Base-by-base conservation (phyloP, 1,140 invertebrate species). In the Chelonus insularis region DNA sequence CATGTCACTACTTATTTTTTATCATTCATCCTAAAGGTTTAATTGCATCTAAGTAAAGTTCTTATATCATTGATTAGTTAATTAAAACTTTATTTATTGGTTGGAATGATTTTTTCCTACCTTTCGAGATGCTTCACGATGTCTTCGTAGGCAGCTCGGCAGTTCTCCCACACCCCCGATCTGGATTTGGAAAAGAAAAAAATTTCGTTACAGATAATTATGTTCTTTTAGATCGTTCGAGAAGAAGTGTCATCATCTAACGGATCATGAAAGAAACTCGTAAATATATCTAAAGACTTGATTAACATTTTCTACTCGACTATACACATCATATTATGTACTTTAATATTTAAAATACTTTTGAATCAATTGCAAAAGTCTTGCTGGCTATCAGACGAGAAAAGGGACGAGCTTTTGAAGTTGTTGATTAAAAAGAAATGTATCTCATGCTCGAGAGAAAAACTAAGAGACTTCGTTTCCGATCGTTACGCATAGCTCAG, bases 121-220 rank as follows among this genome's bases (percentile, higher is more conserved):
- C 93, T 91, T 87, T 94, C 92, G 72, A 94, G 86, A 77, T 94
- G 92, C 85, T 94, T 95, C 51, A 94, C 92, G 78, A 94, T 93
- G 82, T 95, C 92, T 83, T 95, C 93, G 80, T 94, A 95, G 71
- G 92, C 92, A 66, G 92, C 92, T 79, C 92, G 87, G 84, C 93
- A 94, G 83, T 94, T 94, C 84, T 95, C 92, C 93, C 92, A 95
- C 78, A 94, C 75, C 72, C 91, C 92, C 75, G 92, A 93, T 82
- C 93, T 93, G 85, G 56, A 82, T 77, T 82, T 79, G 85, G 70
- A 74, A 70, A n/a, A n/a, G n/a, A 66, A 62, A 72, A 66, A 70
- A 63, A 60, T 4, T 1, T 20, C 18, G 18, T 45, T 45, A 45
- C 7, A 45, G 18, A 16, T 45, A 45, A 45, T 18, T 45, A 20